Evolutionary conservation across 2,113 vertebrate genomes (phyloP).

Genomic region (Paracanthobrama guichenoti): DNA sequence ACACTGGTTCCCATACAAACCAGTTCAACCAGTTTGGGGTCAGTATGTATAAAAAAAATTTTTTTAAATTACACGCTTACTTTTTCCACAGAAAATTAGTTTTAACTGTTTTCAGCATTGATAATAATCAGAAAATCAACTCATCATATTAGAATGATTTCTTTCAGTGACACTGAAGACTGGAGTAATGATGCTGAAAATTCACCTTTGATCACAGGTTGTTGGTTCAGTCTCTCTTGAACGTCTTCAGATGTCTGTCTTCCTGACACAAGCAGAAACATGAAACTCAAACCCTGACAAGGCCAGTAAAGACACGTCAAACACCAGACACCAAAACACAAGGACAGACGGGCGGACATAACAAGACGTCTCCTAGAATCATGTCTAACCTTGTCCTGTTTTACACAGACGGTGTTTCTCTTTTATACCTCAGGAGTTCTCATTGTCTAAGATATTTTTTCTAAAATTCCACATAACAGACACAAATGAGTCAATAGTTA

Average conservation of each 20-base stretch:
- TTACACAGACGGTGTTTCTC: neutral
- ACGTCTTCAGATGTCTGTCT: neutral
- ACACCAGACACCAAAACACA: neutral
- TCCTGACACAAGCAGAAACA: conserved; percentile 15
- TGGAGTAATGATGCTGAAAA: too few relatives aligned
- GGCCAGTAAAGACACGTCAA: conserved; percentile 34
- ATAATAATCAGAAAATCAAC: too few relatives aligned
- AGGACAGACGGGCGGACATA: conserved; percentile 13
- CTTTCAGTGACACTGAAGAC: too few relatives aligned
- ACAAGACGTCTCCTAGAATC: neutral
- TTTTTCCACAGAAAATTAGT: too few relatives aligned
- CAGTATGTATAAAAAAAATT: too few relatives aligned
- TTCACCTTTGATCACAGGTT: too few relatives aligned
- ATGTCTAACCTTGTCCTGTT: conserved; percentile 12
- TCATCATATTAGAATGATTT: too few relatives aligned
- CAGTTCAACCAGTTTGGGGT: too few relatives aligned
- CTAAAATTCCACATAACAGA: neutral
- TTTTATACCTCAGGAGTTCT: neutral
- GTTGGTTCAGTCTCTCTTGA: neutral
- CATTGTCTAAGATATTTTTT: neutral
- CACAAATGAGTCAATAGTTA: neutral
- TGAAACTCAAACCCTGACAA: conserved; percentile 30
- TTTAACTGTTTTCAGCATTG: too few relatives aligned
- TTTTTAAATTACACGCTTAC: too few relatives aligned
- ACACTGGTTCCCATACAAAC: too few relatives aligned